Evolutionary conservation across 2,888 invertebrate genomes (phyloP), one percentile per base, ranked within the genome.

Genomic region (Icerya purchasi): DNA sequence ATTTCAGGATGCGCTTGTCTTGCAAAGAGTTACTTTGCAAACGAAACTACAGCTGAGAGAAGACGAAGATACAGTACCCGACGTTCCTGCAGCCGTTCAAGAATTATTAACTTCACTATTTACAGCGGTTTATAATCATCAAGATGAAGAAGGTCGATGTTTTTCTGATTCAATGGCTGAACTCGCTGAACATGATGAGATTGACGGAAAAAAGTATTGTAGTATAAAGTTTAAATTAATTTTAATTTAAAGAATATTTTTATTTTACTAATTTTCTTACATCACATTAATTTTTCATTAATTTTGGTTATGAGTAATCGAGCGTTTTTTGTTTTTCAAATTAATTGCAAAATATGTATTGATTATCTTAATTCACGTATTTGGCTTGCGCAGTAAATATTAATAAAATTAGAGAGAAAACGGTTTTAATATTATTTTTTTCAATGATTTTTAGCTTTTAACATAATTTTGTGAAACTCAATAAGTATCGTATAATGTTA

Each of bases 81-180:
- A 92, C 69, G 92, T 96, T 0, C 77, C 82, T 3, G 83, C 86
- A 0, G 86, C 89, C 0, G 84, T 97, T 0, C 91, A 93, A 70
- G 93, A 96, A 68, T 74, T 98, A 60, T 77, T 97, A 52, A 79
- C 89, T 8, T 89, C 85, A 51, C 77, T 98, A 50, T 96, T 97
- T 70, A 92, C 92, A 18, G 83, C 86, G 0, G 83, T 94, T 2
- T 94, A 94, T 72, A 96, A 93, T 70, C 91, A 94, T 71, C 64
- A 93, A 73, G 96, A 97, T 70, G 89, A 90, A 67, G 93, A 96
- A 72, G 96, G 96, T 54, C 80, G 96, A 61, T 96, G 94, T 69
- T 94, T 86, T 72, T 90, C 92, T 1, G 96, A 97, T 75, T 92
- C 93, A 2, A 83, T 97, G 80, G 85, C 88, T 0, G 97, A 97